Evolutionary conservation across 30 jellyfish, hydroid and myxozoan species (phyloP).

Genomic region (Turritopsis dohrnii): DNA sequence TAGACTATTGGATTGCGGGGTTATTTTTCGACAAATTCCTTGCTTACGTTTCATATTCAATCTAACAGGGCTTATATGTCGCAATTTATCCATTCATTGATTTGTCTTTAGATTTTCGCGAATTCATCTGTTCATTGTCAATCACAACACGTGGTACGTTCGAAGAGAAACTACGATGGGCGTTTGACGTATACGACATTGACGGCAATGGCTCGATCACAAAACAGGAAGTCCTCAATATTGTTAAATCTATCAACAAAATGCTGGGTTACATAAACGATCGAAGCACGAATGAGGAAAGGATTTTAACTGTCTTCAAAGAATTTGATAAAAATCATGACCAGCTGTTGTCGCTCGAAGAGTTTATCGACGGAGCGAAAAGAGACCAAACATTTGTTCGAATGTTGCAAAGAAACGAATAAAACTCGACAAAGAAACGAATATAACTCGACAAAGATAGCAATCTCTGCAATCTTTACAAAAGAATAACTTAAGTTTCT

Average conservation of each 20-base stretch:
- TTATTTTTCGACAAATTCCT: no score
- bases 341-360: slow-evolving; percentile 72
- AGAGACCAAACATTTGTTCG: slow-evolving; percentile 72
- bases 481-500: not conserved
- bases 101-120: slow-evolving; percentile 83
- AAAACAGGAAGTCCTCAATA: slow-evolving; percentile 53
- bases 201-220: slow-evolving; percentile 90
- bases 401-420: slow-evolving; percentile 61
- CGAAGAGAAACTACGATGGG: slow-evolving; percentile 87
- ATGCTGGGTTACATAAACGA: slow-evolving; percentile 85
- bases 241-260: slow-evolving; percentile 66
- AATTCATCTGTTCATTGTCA: slow-evolving; percentile 81
- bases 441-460: not conserved
- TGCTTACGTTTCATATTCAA: no score
- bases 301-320: slow-evolving; percentile 42
- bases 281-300: slow-evolving; percentile 53
- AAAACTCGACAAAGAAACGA: not conserved
- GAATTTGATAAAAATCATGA: slow-evolving; percentile 72
- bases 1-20: no score
- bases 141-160: slow-evolving; percentile 85
- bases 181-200: slow-evolving; percentile 73
- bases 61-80: no score
- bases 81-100: no score
- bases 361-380: slow-evolving; percentile 79
- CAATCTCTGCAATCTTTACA: not conserved